Evolutionary conservation across 1,140 invertebrate species (phyloP), one percentile per base, ranked within the genome.

Genomic region (Pachypsylla venusta): DNA sequence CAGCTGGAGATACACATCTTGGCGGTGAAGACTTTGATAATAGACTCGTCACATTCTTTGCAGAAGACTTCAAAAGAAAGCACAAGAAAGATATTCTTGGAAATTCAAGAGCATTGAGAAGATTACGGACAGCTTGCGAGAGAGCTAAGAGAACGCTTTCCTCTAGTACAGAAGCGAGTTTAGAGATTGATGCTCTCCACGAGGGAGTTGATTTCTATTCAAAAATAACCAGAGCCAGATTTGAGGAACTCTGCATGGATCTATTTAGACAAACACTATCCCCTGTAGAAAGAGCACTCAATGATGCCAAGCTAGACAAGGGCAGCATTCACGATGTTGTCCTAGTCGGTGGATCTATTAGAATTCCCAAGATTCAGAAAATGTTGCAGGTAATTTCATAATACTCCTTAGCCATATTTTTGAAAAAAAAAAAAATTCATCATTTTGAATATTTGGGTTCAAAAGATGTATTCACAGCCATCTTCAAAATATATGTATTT

Each of bases 21-120:
- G 84, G 84, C 7, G 84, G 84, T 1, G 65, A 93, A 70, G 87
- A 93, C 69, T 93, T 93, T 64, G 87, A 90, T 67, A 77, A 81
- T 67, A 72, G 87, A 25, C 73, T 93, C 64, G 87, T 93, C 0
- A 83, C 81, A 62, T 82, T 89, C 68, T 72, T 81, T 5, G 74
- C 75, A 2, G 77, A 76, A 10, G 76, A 79, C 63, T 78, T 79
- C 60, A 74, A 77, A 61, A 66, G 76, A 4, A 78, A 78, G 62
- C 75, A 71, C 65, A 70, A 67, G 27, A 77, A 76, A 62, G 75
- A 78, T 59, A 61, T 76, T 24, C 68, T 65, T 28, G 60, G 63
- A 5, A 78, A 78, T 60, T 64, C 74, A 1, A 63, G 76, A 24
- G 74, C 77, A 53, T 62, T 78, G 1, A 73, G 85, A 55, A 75